Percentiles rank a stretch among this genome's conserved stretches.
Conservation (phyloP, 1,140 invertebrate genomes). For the Diabrotica undecimpunctata region DNA sequence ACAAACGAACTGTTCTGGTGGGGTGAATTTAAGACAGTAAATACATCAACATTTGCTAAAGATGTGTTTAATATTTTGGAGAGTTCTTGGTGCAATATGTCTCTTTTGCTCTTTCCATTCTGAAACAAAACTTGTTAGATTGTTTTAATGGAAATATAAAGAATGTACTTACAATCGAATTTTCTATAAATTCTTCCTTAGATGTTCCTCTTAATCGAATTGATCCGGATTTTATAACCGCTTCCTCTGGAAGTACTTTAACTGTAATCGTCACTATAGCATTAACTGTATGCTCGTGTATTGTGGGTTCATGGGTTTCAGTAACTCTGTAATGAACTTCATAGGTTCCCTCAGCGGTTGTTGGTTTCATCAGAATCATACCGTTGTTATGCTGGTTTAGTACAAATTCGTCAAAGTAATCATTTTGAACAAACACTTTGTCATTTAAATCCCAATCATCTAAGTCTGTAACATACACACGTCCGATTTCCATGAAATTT, state of each 20-base stretch:
- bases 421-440: slow-evolving; percentile 74
- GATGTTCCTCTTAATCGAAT: slow-evolving; percentile 77
- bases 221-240: slow-evolving; percentile 85
- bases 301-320: slow-evolving; percentile 54
- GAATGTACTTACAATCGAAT: slow-evolving; percentile 47
- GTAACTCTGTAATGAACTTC: slow-evolving; percentile 67
- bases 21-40: slow-evolving; percentile 76
- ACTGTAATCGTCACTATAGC: slow-evolving; percentile 81
- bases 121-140: slow-evolving; percentile 31
- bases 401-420: slow-evolving; percentile 57
- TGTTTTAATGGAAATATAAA: not conserved
- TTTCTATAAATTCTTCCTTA: slow-evolving; percentile 78
- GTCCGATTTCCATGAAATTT: slow-evolving; percentile 73
- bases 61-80: slow-evolving; percentile 72
- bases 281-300: slow-evolving; percentile 60
- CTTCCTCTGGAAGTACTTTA: slow-evolving; percentile 82
- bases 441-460: slow-evolving; percentile 93
- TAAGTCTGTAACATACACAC: slow-evolving; percentile 84
- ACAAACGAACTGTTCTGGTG: slow-evolving; percentile 55
- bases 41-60: slow-evolving; percentile 83
- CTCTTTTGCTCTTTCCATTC: slow-evolving; percentile 68
- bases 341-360: slow-evolving; percentile 67
- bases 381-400: slow-evolving; percentile 66
- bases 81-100: slow-evolving; percentile 64
- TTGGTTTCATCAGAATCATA: slow-evolving; percentile 77